Conservation (phyloP, 2,888 invertebrate species). For the Eupithecia insigniata region DNA sequence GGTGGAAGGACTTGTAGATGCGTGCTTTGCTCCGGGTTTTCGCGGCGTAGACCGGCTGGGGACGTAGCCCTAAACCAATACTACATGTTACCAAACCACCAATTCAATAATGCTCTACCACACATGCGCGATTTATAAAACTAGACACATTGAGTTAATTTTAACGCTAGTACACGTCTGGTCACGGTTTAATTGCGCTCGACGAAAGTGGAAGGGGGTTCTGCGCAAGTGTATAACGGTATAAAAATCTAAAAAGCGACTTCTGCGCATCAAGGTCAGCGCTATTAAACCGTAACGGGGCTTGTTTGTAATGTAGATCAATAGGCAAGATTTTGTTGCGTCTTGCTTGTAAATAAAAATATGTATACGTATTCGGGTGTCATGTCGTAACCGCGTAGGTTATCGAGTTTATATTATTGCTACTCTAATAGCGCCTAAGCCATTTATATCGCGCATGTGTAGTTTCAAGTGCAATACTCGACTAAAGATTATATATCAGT, state of each 20-base stretch:
- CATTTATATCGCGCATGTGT: constrained; percentile 19
- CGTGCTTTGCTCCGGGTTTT: constrained; percentile 43
- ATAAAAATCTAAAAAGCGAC: too few relatives aligned
- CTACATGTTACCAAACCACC: constrained; percentile 52
- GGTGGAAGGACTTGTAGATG: constrained; percentile 37
- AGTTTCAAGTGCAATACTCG: constrained; percentile 32
- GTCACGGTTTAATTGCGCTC: too few relatives aligned
- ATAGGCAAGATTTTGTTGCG: background rate
- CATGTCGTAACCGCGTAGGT: background rate
- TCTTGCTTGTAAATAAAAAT: too few relatives aligned
- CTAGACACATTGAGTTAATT: too few relatives aligned
- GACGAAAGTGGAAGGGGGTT: too few relatives aligned
- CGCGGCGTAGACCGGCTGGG: constrained; percentile 46
- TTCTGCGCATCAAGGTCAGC: too few relatives aligned
- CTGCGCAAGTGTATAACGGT: too few relatives aligned
- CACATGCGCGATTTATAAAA: constrained; percentile 17
- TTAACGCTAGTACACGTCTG: too few relatives aligned
- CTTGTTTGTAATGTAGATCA: too few relatives aligned
- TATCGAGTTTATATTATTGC: background rate
- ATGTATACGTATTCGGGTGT: background rate
- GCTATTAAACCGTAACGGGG: too few relatives aligned
- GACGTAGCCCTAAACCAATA: constrained; percentile 62
- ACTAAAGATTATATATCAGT: constrained; percentile 22
- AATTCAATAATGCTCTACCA: constrained; percentile 13
- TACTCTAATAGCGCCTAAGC: background rate